Base-by-base conservation (phyloP, 2,888 invertebrate species). In the Chrysolina oricalcia region DNA sequence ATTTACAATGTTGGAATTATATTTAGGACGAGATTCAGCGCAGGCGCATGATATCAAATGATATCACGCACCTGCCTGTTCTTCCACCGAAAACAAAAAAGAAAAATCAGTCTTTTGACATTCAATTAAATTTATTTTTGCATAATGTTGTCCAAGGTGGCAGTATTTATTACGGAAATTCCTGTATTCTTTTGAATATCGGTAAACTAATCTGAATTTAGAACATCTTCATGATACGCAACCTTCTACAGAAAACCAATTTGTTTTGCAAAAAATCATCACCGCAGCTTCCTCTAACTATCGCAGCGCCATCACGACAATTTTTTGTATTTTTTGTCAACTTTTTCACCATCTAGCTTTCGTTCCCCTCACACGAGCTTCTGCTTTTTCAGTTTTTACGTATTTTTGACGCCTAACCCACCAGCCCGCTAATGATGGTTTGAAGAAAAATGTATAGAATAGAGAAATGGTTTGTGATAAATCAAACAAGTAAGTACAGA, bases 361-460 rank as follows among this genome's bases (percentile, higher is more conserved):
- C 59, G 43, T 74, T 79, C 81, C 81, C 73, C 71, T 82, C 82
- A 81, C 81, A 56, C 68, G 76, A 71, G 81, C 81, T 79, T 81
- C 68, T 67, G 82, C 81, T 78, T 75, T 78, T 80, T 76, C 72
- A 48, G 35, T 78, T 79, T 72, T 79, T 74, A 78, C 23, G 59
- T 59, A 75, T 79, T 81, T 81, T 81, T 81, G 81, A 74, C 43
- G 72, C 73, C n/a, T 78, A 78, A 74, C 71, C 63, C 46, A 5
- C 70, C 68, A 69, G 41, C 56, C 56, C 17, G 63, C 43, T 65
- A 63, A 69, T 59, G 67, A 71, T 71, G 74, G 74, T 63, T 74
- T 74, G 74, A 74, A 74, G 67, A 71, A 74, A 66, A 70, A 41
- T 53, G 10, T 53, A 53, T 59, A 59, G 59, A 59, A 9, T 59